Conservation (phyloP, 2,888 invertebrate genomes). For the Ditula angustiorana region DNA sequence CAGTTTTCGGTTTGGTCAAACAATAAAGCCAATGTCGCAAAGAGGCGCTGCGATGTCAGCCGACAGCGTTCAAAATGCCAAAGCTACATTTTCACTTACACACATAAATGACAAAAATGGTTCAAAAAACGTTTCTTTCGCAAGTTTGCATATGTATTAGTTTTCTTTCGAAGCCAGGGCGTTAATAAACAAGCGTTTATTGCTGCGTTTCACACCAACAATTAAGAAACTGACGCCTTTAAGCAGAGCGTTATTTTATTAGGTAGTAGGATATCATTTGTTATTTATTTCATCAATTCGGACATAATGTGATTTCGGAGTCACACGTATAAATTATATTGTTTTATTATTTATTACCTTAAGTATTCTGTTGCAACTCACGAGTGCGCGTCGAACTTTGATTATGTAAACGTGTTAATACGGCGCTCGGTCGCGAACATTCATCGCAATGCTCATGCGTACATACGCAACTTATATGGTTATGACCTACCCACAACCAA, state of each 20-base stretch:
- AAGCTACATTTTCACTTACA: too few species aligned
- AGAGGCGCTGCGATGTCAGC: too few species aligned
- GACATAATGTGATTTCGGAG: constrained; percentile 4
- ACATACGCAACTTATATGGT: neutral
- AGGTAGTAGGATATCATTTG: constrained; percentile 8
- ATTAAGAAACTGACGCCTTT: neutral
- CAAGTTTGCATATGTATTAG: too few species aligned
- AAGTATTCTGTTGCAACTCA: too few species aligned
- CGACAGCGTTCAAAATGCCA: too few species aligned
- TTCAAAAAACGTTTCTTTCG: too few species aligned
- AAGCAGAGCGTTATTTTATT: neutral
- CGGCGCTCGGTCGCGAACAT: too few species aligned
- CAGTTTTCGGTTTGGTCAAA: too few species aligned
- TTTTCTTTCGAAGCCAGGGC: too few species aligned
- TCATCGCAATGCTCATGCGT: neutral
- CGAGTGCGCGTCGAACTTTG: neutral
- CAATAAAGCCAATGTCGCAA: too few species aligned
- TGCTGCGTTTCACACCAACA: neutral
- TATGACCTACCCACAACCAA: neutral
- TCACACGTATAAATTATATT: neutral
- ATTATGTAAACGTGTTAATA: neutral
- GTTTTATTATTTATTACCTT: too few species aligned
- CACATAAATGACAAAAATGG: too few species aligned
- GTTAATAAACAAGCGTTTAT: neutral
- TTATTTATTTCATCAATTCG: constrained; percentile 11